Evolutionary conservation across 2,113 vertebrate species (phyloP).

Genomic region (Pachyramphus minor): DNA sequence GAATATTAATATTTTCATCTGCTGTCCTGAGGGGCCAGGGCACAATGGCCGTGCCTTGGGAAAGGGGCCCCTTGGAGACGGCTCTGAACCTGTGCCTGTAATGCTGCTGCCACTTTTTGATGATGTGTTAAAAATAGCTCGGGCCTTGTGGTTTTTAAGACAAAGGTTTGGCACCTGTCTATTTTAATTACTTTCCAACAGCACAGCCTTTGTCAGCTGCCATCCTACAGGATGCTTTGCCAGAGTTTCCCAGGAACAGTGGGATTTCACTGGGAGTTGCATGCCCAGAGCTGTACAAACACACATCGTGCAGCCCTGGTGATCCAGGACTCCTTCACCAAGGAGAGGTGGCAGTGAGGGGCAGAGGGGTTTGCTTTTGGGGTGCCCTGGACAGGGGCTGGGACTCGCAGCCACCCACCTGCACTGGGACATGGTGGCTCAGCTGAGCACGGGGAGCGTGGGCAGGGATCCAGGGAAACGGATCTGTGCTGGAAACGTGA

Average conservation of each 20-base stretch:
- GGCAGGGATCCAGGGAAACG: constrained; percentile 1
- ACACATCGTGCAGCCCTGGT: not conserved
- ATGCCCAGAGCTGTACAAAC: not conserved
- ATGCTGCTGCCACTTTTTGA: not conserved
- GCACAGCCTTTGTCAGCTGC: not conserved
- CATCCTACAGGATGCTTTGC: not conserved
- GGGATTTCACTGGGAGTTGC: not conserved
- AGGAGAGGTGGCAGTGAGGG: not conserved
- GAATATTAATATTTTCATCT: not conserved
- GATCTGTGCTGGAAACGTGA: not conserved
- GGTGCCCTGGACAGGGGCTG: not conserved
- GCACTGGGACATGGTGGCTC: accelerated
- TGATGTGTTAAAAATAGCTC: not conserved
- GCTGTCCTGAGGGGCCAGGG: not conserved
- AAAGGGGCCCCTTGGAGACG: accelerated
- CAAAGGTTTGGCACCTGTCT: not conserved
- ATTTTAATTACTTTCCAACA: not conserved
- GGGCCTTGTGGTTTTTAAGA: not conserved
- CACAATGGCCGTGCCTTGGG: not conserved
- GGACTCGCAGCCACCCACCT: not conserved
- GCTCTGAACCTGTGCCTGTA: not conserved
- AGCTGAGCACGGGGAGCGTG: accelerated
- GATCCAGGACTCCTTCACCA: not conserved
- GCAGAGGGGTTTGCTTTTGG: not conserved
- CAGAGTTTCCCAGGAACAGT: not conserved